These are phyloP conservation scores for Paedocypris sp. DNA, from an alignment of 2,113 vertebrate species.

Conservation along the genomic window DNA sequence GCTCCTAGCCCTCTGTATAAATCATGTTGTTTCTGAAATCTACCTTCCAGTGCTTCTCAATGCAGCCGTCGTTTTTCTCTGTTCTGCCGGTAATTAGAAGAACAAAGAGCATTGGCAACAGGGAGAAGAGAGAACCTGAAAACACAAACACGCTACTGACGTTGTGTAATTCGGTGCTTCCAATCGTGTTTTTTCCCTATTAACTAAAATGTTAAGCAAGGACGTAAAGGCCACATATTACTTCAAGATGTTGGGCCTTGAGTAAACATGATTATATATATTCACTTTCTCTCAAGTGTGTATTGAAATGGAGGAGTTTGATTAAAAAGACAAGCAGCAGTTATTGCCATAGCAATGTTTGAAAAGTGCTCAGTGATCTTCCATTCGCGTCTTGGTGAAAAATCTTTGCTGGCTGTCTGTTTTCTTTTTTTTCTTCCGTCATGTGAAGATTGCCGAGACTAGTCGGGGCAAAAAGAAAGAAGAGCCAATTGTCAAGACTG, in stretches of 20 bases:
- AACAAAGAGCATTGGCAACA: slow-evolving; percentile 23
- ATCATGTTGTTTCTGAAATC: slow-evolving; percentile 10
- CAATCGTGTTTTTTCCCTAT: slow-evolving; percentile 3
- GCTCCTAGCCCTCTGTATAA: slow-evolving; percentile 22
- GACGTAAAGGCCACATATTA: background rate
- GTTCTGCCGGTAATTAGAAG: slow-evolving; percentile 15
- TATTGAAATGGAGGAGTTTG: background rate
- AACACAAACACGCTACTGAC: background rate
- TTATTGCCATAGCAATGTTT: background rate
- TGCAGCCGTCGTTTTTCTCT: slow-evolving; percentile 6
- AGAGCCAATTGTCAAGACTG: background rate
- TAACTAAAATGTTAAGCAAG: background rate
- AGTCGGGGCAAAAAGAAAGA: background rate
- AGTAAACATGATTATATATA: background rate
- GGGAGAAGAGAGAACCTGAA: slow-evolving; percentile 14
- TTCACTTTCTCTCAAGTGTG: background rate
- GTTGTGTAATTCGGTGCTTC: slow-evolving; percentile 5
- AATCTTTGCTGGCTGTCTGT: background rate
- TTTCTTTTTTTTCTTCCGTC: background rate
- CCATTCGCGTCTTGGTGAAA: background rate
- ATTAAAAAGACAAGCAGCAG: background rate
- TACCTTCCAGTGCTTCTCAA: slow-evolving; percentile 10
- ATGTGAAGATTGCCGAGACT: too few relatives aligned
- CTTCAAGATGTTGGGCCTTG: background rate
- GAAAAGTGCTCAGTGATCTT: too few relatives aligned